A percentile compares a stretch with the other conserved stretches of the same genome.
phyloP scores from a whole-genome alignment of 2,113 vertebrate genomes.

The Eidolon helvum region DNA sequence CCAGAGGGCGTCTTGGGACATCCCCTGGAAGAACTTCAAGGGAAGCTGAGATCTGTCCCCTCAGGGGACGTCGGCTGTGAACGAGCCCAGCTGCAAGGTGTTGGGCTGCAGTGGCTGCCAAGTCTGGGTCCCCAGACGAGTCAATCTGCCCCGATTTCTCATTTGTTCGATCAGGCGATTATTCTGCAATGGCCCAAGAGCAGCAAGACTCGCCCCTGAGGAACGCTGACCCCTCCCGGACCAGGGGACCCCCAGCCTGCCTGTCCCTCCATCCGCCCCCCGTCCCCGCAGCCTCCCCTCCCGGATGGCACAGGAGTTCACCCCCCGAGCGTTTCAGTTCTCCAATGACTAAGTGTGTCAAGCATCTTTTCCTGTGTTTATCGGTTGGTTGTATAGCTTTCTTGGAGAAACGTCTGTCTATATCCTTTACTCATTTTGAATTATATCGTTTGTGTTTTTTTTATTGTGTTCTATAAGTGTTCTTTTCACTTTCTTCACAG shows the following conservation, averaged over 20 bases:
- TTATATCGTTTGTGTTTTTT: neutral
- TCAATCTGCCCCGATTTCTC: neutral
- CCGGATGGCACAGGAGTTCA: no score
- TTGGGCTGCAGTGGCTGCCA: accelerated
- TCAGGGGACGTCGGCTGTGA: accelerated
- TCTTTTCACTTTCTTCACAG: neutral
- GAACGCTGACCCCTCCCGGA: accelerated
- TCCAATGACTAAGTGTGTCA: neutral
- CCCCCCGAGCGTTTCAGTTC: neutral
- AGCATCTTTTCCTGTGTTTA: neutral
- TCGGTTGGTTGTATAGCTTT: neutral
- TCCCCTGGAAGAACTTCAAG: neutral
- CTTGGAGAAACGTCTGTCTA: neutral
- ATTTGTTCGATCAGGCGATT: accelerated
- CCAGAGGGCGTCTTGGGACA: neutral
- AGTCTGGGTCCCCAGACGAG: accelerated
- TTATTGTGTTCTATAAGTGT: neutral
- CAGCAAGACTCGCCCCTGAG: neutral
- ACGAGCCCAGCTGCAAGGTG: neutral
- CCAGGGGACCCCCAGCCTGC: no score
- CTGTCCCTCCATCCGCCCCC: neutral
- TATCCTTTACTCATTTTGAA: neutral
- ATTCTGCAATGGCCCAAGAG: accelerated
- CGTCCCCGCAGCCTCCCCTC: no score
- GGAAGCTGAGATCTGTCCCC: no score